phyloP scores from a whole-genome alignment of 2,113 vertebrate species.

The Holacanthus passer region DNA sequence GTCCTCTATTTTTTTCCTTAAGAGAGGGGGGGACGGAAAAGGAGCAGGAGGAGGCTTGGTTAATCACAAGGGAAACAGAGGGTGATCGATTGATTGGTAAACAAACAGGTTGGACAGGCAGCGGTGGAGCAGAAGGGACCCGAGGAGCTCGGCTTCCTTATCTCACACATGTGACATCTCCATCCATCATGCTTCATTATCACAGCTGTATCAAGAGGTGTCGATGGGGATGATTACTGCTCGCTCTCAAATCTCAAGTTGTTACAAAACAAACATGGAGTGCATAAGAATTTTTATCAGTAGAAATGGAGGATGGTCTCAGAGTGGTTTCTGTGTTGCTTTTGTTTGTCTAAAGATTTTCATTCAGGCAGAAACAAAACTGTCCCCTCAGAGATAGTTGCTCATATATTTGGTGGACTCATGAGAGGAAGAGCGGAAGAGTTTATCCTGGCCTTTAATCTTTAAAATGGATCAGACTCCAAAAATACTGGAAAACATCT shows the following conservation, averaged over 20 bases:
- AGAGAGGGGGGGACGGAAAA: constrained; percentile 43
- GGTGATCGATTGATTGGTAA: constrained; percentile 80
- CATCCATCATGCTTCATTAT: constrained; percentile 80
- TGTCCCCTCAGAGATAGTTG: neutral
- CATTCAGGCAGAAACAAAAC: neutral
- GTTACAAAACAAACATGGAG: neutral
- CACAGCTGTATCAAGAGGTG: constrained; percentile 34
- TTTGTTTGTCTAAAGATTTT: neutral
- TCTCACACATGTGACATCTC: constrained; percentile 67
- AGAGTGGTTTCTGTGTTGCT: neutral
- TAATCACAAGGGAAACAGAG: constrained; percentile 77
- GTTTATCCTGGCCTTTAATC: neutral
- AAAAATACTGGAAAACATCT: neutral
- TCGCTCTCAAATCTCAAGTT: constrained; percentile 25
- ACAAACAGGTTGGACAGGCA: constrained; percentile 70
- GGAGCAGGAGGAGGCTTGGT: constrained; percentile 67
- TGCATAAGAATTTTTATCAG: neutral
- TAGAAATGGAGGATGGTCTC: neutral
- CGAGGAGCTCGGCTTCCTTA: constrained; percentile 51
- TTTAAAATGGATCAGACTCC: neutral
- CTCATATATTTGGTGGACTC: neutral
- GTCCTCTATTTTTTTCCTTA: constrained; percentile 44
- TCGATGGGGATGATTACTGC: constrained; percentile 15
- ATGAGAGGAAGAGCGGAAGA: neutral
- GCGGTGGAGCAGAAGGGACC: constrained; percentile 49